Evolutionary conservation across 2,113 vertebrate species (phyloP).

Genomic region (Echinops telfairi): DNA sequence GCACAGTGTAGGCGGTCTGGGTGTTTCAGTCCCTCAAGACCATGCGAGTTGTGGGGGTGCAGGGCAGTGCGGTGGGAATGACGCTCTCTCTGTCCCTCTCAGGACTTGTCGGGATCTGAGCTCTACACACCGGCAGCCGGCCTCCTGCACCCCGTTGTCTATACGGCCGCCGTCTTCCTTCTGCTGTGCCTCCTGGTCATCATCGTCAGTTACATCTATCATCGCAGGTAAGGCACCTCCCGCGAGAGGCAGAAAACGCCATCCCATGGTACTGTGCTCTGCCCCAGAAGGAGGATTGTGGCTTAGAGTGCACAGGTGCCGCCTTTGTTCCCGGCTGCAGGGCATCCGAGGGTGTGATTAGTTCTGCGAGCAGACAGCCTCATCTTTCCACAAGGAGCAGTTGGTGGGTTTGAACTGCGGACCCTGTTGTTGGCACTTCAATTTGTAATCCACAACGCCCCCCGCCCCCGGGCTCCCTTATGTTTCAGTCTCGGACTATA

Average conservation of each 20-base stretch:
- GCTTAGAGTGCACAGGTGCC: background rate
- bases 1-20: background rate
- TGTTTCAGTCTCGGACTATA: too few species aligned
- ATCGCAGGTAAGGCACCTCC: conserved; percentile 91
- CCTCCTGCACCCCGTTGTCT: conserved; percentile 95
- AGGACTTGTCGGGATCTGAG: conserved; percentile 94
- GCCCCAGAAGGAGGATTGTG: background rate
- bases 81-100: conserved; percentile 31
- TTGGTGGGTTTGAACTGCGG: too few species aligned
- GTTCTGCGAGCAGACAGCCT: too few species aligned
- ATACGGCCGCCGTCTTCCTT: conserved; percentile 92
- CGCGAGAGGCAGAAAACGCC: background rate
- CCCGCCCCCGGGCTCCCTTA: too few species aligned
- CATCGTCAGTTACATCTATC: conserved; percentile 94
- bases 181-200: conserved; percentile 92
- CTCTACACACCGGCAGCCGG: conserved; percentile 87
- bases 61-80: background rate
- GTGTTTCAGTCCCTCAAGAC: background rate
- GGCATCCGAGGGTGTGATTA: too few species aligned
- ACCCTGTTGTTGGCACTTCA: too few species aligned
- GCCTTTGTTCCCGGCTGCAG: too few species aligned
- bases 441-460: too few species aligned
- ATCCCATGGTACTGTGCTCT: rapidly evolving
- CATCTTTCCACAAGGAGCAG: too few species aligned
- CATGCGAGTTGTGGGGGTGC: background rate